phyloP scores from a whole-genome alignment of 2,797 vertebrate species.

The Manis pentadactyla region DNA sequence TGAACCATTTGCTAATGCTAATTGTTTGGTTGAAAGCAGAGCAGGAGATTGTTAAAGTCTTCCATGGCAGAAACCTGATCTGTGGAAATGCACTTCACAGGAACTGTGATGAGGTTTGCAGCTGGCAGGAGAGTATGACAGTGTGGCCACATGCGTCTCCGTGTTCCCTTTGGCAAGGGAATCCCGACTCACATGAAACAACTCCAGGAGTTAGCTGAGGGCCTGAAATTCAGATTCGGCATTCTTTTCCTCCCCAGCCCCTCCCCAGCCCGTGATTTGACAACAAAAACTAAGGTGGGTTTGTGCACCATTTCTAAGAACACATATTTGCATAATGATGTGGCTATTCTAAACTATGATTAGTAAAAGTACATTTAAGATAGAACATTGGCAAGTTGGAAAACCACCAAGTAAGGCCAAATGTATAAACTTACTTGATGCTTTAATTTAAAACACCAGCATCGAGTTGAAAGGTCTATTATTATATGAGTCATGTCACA shows the following conservation, averaged over 20 bases:
- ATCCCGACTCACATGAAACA: slow-evolving; percentile 75
- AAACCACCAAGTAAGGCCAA: slow-evolving; percentile 83
- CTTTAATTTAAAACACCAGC: slow-evolving; percentile 75
- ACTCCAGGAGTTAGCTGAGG: slow-evolving; percentile 67
- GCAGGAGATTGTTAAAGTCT: slow-evolving; percentile 89
- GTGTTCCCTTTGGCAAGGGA: slow-evolving; percentile 79
- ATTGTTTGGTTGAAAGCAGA: slow-evolving; percentile 89
- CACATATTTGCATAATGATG: slow-evolving; percentile 73
- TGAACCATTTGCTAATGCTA: slow-evolving; percentile 90
- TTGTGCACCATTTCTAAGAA: slow-evolving; percentile 72
- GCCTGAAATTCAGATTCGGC: slow-evolving; percentile 23
- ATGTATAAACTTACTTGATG: slow-evolving; percentile 76
- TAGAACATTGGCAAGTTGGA: slow-evolving; percentile 80
- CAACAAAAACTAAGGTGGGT: slow-evolving; percentile 62
- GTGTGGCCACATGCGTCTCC: slow-evolving; percentile 78
- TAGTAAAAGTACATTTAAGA: slow-evolving; percentile 77
- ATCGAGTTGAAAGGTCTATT: slow-evolving; percentile 63
- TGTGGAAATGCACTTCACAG: slow-evolving; percentile 89
- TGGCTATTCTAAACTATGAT: slow-evolving; percentile 78
- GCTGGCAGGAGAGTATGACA: slow-evolving; percentile 85
- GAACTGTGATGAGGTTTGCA: slow-evolving; percentile 89
- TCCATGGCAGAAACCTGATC: slow-evolving; percentile 89
- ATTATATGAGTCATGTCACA: slow-evolving; percentile 50
- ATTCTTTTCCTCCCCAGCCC: neutral
- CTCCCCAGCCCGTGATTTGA: neutral